Conservation (phyloP, 2,888 invertebrate genomes). For the Torymus tubicola region DNA sequence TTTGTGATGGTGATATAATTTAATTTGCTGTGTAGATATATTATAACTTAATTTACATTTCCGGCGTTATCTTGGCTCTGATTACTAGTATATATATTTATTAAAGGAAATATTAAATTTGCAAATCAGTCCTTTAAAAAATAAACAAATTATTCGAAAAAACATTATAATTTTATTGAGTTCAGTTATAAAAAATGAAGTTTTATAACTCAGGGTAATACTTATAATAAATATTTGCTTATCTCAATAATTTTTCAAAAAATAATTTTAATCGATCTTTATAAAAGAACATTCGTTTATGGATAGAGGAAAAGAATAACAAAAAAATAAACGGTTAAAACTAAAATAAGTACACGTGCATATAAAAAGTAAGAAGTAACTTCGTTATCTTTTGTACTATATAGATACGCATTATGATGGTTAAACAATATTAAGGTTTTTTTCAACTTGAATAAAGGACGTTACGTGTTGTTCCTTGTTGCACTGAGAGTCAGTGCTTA, state of each 20-base stretch:
- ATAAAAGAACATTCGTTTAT: not conserved
- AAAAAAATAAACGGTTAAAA: slow-evolving; percentile 6
- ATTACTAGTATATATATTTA: no score
- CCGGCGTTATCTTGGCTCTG: no score
- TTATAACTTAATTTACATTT: no score
- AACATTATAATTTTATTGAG: slow-evolving; percentile 36
- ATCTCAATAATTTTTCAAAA: no score
- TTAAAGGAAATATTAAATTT: no score
- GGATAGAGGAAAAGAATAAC: not conserved
- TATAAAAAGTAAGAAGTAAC: not conserved
- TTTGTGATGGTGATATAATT: no score
- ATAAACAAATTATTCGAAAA: slow-evolving; percentile 26
- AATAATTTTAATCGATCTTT: no score
- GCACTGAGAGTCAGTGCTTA: not conserved
- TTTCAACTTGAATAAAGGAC: slow-evolving; percentile 25
- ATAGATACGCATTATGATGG: not conserved
- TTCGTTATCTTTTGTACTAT: not conserved
- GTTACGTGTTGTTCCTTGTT: slow-evolving; percentile 45
- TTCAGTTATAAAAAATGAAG: slow-evolving; percentile 16
- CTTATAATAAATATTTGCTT: not conserved
- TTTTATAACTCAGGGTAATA: slow-evolving; percentile 18
- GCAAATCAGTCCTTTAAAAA: slow-evolving; percentile 6
- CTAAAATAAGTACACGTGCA: slow-evolving; percentile 36
- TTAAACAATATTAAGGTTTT: not conserved
- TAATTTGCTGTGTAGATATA: no score